Conservation (phyloP, 2,113 vertebrate genomes). For the Toxostoma redivivum region DNA sequence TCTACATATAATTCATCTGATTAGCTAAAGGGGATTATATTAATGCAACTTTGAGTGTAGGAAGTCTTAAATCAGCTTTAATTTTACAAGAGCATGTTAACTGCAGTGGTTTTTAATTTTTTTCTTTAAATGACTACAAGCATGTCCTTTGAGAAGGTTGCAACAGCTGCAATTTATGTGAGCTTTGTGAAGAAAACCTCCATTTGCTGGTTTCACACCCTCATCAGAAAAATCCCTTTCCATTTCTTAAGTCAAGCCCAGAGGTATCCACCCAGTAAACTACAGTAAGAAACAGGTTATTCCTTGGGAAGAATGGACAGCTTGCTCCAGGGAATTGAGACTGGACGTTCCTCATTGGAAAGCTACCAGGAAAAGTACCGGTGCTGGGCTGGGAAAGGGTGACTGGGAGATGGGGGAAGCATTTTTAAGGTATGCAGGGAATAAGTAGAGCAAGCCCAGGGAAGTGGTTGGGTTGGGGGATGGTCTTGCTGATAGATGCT, state of each 20-base stretch:
- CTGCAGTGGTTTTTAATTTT: not conserved
- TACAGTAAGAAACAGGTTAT: not conserved
- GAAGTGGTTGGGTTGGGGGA: not conserved
- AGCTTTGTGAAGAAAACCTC: not conserved
- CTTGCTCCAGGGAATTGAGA: not conserved
- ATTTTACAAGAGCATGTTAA: not conserved
- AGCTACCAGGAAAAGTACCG: not conserved
- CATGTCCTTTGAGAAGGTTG: not conserved
- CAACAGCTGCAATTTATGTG: not conserved
- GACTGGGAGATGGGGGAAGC: not conserved
- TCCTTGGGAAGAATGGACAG: not conserved
- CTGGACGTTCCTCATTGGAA: not conserved
- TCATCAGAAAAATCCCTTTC: not conserved
- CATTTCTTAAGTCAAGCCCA: not conserved
- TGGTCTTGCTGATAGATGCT: not conserved
- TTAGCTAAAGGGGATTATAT: not conserved
- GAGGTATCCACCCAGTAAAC: not conserved
- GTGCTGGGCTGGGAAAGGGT: not conserved
- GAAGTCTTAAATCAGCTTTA: not conserved
- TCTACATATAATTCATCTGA: not conserved
- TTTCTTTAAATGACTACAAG: not conserved
- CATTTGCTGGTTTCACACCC: accelerated
- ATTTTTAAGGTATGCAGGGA: not conserved
- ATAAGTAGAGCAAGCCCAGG: not conserved
- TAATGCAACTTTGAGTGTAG: not conserved